Conservation (phyloP, 2,888 invertebrate species). For the Acleris laterana region DNA sequence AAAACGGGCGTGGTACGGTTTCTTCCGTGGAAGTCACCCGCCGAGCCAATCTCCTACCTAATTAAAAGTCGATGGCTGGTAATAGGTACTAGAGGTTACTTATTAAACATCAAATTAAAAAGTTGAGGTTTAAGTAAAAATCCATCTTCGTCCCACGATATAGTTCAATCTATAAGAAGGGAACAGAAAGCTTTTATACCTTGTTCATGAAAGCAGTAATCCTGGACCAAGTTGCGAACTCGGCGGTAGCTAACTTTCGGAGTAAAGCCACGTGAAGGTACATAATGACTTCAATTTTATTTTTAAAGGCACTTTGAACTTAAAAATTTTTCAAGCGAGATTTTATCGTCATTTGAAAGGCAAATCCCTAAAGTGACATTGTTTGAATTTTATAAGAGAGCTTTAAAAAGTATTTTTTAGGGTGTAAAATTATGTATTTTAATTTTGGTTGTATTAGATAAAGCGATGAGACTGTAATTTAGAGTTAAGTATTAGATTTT, state of each 20-base stretch:
- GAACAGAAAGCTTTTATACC: constrained; percentile 29
- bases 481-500: too few relatives aligned
- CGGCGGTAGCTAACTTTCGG: constrained; percentile 21
- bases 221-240: constrained; percentile 27
- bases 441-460: too few relatives aligned
- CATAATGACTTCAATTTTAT: constrained; percentile 12
- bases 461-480: too few relatives aligned
- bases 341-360: too few relatives aligned
- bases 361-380: too few relatives aligned
- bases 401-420: too few relatives aligned
- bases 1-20: background rate
- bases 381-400: too few relatives aligned
- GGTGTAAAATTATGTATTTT: too few relatives aligned
- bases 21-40: background rate
- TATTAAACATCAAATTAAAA: constrained; percentile 2
- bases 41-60: constrained; percentile 3
- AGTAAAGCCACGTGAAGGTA: constrained; percentile 27
- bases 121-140: background rate
- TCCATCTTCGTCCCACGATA: background rate
- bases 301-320: constrained; percentile 13
- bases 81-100: background rate
- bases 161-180: constrained; percentile 15
- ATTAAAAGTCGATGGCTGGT: constrained; percentile 5
- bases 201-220: constrained; percentile 32
- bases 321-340: background rate